Evolutionary conservation across 2,888 invertebrate species (phyloP).

Genomic region (Tuberolachnus salignus): DNA sequence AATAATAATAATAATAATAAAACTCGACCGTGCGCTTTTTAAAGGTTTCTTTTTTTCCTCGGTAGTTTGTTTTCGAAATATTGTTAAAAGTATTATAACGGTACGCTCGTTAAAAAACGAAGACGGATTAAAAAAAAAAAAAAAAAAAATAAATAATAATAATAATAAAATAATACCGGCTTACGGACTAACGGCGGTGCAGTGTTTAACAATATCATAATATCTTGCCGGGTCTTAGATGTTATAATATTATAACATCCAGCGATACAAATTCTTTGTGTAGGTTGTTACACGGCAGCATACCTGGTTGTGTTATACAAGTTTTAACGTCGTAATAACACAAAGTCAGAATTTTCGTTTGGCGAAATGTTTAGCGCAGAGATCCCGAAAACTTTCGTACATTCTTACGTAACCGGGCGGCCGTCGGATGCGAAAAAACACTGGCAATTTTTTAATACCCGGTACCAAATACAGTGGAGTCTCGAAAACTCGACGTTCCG

Average conservation of each 20-base stretch:
- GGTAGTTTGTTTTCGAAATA: not conserved
- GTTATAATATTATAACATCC: not conserved
- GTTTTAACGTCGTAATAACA: not conserved
- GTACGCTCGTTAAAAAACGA: not conserved
- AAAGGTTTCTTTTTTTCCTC: too few relatives aligned
- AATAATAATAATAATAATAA: slow-evolving; percentile 10
- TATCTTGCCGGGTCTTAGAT: not conserved
- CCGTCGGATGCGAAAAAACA: too few relatives aligned
- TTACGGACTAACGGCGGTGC: too few relatives aligned
- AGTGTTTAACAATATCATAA: not conserved
- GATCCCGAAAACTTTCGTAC: too few relatives aligned
- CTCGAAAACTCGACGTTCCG: too few relatives aligned
- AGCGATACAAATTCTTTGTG: not conserved
- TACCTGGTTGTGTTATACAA: not conserved
- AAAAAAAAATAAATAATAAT: not conserved
- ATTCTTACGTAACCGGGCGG: too few relatives aligned
- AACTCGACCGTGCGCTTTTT: not conserved
- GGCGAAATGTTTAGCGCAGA: not conserved
- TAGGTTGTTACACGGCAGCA: too few relatives aligned
- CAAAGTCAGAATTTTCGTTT: not conserved
- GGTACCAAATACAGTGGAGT: too few relatives aligned
- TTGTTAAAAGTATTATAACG: slow-evolving; percentile 2
- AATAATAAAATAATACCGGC: not conserved
- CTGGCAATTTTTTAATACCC: too few relatives aligned
- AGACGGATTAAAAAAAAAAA: not conserved